These are phyloP conservation scores for Corapipo altera DNA, from an alignment of 2,113 vertebrate species.

Conservation along the genomic window DNA sequence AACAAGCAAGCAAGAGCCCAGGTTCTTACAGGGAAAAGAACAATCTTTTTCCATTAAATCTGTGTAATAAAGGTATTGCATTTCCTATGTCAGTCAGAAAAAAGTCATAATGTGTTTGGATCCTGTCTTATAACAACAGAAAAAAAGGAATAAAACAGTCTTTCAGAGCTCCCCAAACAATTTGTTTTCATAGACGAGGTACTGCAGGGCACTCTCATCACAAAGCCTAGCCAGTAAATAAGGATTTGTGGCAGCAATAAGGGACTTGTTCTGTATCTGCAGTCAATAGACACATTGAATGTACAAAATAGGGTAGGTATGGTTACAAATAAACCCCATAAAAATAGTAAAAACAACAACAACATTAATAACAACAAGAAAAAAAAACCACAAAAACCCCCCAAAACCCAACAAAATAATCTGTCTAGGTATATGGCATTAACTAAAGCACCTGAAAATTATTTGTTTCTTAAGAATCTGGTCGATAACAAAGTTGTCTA, in stretches of 20 bases:
- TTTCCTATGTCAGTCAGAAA: not conserved
- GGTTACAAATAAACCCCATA: not conserved
- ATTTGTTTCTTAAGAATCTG: not conserved
- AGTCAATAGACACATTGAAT: not conserved
- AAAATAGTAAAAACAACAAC: not conserved
- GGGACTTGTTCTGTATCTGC: not conserved
- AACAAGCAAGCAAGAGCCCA: not conserved
- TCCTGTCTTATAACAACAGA: not conserved
- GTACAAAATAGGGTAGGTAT: not conserved
- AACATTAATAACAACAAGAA: not conserved
- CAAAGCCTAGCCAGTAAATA: not conserved
- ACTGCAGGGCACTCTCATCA: not conserved
- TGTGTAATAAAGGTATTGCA: not conserved
- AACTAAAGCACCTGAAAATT: not conserved
- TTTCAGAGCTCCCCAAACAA: not conserved
- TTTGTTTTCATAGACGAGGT: conserved; percentile 4
- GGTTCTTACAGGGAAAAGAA: not conserved
- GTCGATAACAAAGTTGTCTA: not conserved
- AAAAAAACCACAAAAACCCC: no score
- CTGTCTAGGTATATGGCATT: not conserved
- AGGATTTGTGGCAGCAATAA: not conserved
- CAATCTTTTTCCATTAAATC: not conserved
- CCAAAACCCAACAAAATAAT: not conserved
- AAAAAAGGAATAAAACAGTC: not conserved
- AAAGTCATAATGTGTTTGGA: not conserved